Conservation (phyloP, 1,140 invertebrate genomes). For the Atopsyche davidsoni region DNA sequence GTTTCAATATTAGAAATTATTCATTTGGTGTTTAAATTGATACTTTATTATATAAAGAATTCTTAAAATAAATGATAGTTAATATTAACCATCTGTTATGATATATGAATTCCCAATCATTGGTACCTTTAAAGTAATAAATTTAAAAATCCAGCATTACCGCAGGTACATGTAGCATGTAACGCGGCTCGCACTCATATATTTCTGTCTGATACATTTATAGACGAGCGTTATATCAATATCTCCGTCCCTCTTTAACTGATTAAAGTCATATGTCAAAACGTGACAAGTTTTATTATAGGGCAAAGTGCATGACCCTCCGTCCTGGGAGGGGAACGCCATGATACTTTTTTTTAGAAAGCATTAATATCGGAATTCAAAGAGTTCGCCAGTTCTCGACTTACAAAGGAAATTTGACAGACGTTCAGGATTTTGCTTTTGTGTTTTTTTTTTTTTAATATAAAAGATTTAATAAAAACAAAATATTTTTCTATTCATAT, state of each 20-base stretch:
- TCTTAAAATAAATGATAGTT: too few species aligned
- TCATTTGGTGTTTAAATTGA: too few species aligned
- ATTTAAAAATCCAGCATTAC: constrained; percentile 23
- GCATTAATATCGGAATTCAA: constrained; percentile 7
- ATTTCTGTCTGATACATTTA: constrained; percentile 27
- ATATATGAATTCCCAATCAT: too few species aligned
- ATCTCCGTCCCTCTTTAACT: constrained; percentile 30
- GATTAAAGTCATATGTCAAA: constrained; percentile 31
- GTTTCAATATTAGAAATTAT: too few species aligned
- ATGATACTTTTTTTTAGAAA: constrained; percentile 17
- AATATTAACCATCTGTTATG: too few species aligned
- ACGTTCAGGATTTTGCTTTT: too few species aligned
- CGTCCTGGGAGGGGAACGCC: constrained; percentile 6
- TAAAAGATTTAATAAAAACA: too few species aligned
- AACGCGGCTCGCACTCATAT: constrained; percentile 10
- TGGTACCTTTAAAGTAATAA: too few species aligned
- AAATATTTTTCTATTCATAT: too few species aligned
- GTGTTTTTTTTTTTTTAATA: too few species aligned
- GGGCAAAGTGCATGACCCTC: constrained; percentile 10
- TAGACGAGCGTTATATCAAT: constrained; percentile 28
- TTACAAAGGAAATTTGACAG: background rate
- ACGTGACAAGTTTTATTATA: constrained; percentile 29
- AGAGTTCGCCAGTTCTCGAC: background rate
- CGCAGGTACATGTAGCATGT: constrained; percentile 11
- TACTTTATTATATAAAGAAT: too few species aligned